A percentile compares a stretch with the other conserved stretches of the same genome.
Conservation (phyloP, 2,113 vertebrate species). For the Syrrhaptes paradoxus region DNA sequence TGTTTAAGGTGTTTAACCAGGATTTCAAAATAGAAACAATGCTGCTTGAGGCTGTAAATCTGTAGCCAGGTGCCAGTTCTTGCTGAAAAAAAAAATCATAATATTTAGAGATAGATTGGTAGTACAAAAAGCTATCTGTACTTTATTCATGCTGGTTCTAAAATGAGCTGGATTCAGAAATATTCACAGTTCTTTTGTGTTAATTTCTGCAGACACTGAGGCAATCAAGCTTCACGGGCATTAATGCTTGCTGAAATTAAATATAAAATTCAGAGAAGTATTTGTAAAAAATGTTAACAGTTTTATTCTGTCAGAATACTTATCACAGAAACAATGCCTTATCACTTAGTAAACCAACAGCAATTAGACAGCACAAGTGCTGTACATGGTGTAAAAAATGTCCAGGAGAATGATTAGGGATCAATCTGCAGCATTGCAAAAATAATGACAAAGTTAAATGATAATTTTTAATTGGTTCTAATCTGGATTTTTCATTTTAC, state of each 20-base stretch:
- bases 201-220: not conserved
- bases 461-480: not conserved
- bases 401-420: not conserved
- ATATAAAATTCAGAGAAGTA: not conserved
- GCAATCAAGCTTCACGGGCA: not conserved
- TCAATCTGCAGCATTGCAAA: not conserved
- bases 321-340: constrained; percentile 24
- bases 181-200: constrained; percentile 1
- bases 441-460: not conserved
- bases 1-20: not conserved
- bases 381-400: not conserved
- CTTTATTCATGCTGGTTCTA: not conserved
- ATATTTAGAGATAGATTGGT: not conserved
- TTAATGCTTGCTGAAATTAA: constrained; percentile 15
- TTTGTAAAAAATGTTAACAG: not conserved
- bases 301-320: constrained; percentile 1
- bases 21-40: not conserved
- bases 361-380: not conserved
- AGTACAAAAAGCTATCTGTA: not conserved
- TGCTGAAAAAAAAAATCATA: not conserved
- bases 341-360: constrained; percentile 9
- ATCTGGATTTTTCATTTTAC: not conserved
- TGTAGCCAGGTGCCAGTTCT: not conserved
- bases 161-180: constrained; percentile 6
- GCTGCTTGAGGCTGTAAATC: not conserved